Evolutionary conservation across 1,140 invertebrate species (phyloP).

Genomic region (Hyles vespertilio): DNA sequence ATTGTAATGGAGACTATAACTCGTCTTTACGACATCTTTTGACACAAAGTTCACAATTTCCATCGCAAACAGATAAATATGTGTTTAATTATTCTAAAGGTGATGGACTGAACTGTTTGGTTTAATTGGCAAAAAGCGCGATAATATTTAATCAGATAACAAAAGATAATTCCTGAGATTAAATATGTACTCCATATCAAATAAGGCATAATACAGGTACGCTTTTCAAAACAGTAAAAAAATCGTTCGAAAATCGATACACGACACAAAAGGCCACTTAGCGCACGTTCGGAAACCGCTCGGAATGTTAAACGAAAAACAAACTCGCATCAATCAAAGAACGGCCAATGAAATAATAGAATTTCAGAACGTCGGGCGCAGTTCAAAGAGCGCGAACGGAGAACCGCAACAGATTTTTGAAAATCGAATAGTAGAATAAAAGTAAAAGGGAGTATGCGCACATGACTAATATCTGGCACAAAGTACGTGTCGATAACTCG

Average conservation of each 20-base stretch:
- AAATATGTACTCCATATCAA: too few relatives aligned
- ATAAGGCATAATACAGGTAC: too few relatives aligned
- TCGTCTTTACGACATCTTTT: too few relatives aligned
- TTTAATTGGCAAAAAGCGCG: too few relatives aligned
- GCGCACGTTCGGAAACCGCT: slow-evolving; percentile 37
- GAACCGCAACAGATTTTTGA: slow-evolving; percentile 56
- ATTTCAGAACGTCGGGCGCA: slow-evolving; percentile 59
- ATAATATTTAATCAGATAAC: too few relatives aligned
- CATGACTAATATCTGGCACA: slow-evolving; percentile 65
- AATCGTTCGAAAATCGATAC: background rate
- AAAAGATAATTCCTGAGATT: too few relatives aligned
- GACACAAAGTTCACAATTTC: too few relatives aligned
- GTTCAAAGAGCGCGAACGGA: slow-evolving; percentile 60
- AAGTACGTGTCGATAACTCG: slow-evolving; percentile 60
- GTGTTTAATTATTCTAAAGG: too few relatives aligned
- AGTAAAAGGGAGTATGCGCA: slow-evolving; percentile 36
- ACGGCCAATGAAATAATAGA: slow-evolving; percentile 67
- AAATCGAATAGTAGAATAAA: slow-evolving; percentile 31
- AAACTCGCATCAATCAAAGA: slow-evolving; percentile 65
- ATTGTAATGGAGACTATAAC: too few relatives aligned
- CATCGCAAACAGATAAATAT: too few relatives aligned
- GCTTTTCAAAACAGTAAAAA: too few relatives aligned
- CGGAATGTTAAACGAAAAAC: slow-evolving; percentile 24
- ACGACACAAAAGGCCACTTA: slow-evolving; percentile 39
- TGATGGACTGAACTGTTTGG: too few relatives aligned